Conservation (phyloP, 2,888 invertebrate species). For the Chrysomela aeneicollis region DNA sequence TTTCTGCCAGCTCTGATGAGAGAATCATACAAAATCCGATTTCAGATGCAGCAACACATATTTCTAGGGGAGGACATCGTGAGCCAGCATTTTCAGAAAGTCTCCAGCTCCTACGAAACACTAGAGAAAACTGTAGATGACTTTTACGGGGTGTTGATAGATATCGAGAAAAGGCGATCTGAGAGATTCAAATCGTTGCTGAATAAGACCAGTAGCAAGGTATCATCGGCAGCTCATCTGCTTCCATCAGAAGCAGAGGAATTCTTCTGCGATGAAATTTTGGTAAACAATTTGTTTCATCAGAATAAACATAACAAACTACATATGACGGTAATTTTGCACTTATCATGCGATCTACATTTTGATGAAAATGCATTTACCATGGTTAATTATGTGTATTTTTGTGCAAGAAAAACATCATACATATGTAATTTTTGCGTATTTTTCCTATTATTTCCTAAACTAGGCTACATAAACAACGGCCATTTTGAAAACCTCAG, state of each 20-base stretch:
- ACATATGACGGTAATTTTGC: too few relatives aligned
- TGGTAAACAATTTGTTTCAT: conserved; percentile 41
- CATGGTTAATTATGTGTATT: too few relatives aligned
- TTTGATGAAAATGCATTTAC: too few relatives aligned
- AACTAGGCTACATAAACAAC: too few relatives aligned
- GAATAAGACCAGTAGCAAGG: conserved; percentile 45
- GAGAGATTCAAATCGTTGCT: conserved; percentile 48
- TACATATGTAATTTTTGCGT: too few relatives aligned
- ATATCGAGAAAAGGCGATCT: conserved; percentile 47
- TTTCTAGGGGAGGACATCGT: conserved; percentile 33
- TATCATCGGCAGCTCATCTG: conserved; percentile 47
- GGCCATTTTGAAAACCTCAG: too few relatives aligned
- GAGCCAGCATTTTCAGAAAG: conserved; percentile 19
- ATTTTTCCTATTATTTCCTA: too few relatives aligned
- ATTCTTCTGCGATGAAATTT: conserved; percentile 53
- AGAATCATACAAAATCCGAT: background rate
- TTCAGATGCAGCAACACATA: background rate
- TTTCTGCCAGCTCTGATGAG: too few relatives aligned
- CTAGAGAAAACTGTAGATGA: conserved; percentile 39
- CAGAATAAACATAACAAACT: too few relatives aligned
- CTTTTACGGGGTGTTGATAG: conserved; percentile 40
- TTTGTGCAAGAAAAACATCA: too few relatives aligned
- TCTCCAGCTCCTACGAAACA: conserved; percentile 30
- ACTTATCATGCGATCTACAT: too few relatives aligned
- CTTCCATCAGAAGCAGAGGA: conserved; percentile 52